Percentiles rank a stretch among this genome's conserved stretches.
phyloP scores from a whole-genome alignment of 2,113 vertebrate species.

The Empidonax alnorum region DNA sequence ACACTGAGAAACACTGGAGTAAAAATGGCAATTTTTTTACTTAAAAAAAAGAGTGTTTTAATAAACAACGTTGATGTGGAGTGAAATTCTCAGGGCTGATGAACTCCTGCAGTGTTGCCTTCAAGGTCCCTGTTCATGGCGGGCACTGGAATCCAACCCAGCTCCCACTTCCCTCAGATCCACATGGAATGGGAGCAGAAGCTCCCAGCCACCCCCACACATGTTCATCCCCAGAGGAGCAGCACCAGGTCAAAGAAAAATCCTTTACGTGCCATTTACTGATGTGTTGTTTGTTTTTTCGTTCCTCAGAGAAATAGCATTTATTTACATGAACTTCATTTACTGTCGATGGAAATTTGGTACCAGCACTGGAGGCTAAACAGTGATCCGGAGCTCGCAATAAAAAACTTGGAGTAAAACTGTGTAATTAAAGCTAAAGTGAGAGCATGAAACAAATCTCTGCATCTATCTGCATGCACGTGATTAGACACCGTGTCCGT shows the following conservation, averaged over 20 bases:
- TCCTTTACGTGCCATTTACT: background rate
- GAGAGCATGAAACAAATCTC: conserved; percentile 24
- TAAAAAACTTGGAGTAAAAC: conserved; percentile 66
- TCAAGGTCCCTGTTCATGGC: background rate
- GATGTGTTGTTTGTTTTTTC: conserved; percentile 17
- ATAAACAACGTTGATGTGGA: background rate
- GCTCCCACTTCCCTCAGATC: background rate
- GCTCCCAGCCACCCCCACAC: too few relatives aligned
- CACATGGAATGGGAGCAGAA: background rate
- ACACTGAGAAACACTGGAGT: background rate
- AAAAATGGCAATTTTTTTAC: background rate
- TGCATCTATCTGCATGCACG: background rate
- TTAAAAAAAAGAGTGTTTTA: background rate
- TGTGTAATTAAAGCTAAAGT: conserved; percentile 61
- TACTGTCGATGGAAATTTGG: conserved; percentile 12
- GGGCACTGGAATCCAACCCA: background rate
- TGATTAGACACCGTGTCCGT: conserved; percentile 41
- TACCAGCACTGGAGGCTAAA: conserved; percentile 14
- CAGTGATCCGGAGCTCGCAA: conserved; percentile 1
- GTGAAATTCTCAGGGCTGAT: background rate
- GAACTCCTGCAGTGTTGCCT: background rate
- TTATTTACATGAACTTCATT: conserved; percentile 11
- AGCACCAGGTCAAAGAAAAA: background rate
- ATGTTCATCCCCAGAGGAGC: background rate
- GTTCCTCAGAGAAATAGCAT: background rate